A percentile compares a stretch with the other conserved stretches of the same genome.
phyloP scores from a whole-genome alignment of 92 coral and sea anemone genomes.

The Galaxea fascicularis region DNA sequence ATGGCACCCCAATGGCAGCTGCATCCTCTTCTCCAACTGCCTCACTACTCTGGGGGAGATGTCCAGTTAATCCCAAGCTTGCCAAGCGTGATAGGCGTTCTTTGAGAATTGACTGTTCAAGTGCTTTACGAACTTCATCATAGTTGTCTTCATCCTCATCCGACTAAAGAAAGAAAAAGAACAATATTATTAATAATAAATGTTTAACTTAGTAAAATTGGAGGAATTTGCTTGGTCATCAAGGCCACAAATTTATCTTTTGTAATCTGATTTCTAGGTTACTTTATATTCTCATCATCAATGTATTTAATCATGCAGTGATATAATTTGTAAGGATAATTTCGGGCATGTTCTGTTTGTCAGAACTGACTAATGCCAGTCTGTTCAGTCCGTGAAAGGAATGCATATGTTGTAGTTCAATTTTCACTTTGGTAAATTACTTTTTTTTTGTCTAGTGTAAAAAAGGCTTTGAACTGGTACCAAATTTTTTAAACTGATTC shows the following conservation, averaged over 20 bases:
- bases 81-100: constrained; percentile 22
- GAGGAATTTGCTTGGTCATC: neutral
- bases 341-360: too few species aligned
- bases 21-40: constrained; percentile 14
- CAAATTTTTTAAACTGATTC: too few species aligned
- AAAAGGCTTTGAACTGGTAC: too few species aligned
- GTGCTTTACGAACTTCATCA: constrained; percentile 71
- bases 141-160: constrained; percentile 86
- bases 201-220: too few species aligned
- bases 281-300: too few species aligned
- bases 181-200: neutral
- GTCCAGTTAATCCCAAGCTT: constrained; percentile 37
- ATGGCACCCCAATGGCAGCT: neutral
- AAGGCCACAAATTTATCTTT: neutral
- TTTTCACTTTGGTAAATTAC: too few species aligned
- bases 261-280: neutral
- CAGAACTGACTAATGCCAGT: too few species aligned
- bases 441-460: too few species aligned
- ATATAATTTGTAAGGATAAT: too few species aligned
- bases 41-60: constrained; percentile 9
- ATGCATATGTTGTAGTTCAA: too few species aligned
- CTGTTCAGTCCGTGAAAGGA: too few species aligned
- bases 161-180: constrained; percentile 59
- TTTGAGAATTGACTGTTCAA: constrained; percentile 67
- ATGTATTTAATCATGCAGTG: too few species aligned